phyloP scores from a whole-genome alignment of 2,113 vertebrate species.

The Saguinus midas region DNA sequence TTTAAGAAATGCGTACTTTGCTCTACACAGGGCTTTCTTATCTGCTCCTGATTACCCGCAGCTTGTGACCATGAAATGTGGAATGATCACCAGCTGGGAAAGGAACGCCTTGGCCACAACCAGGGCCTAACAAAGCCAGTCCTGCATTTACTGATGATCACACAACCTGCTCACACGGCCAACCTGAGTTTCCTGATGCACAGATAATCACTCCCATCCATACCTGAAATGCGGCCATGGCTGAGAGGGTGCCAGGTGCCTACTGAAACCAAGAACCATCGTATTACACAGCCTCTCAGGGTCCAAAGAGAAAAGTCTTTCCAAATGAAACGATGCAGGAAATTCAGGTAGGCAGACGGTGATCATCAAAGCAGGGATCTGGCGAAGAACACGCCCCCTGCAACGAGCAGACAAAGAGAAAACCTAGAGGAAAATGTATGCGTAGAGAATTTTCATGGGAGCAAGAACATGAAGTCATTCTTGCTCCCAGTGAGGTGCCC shows the following conservation, averaged over 20 bases:
- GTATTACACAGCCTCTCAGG: neutral
- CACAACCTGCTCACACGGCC: neutral
- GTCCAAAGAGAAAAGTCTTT: constrained; percentile 5
- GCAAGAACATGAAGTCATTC: neutral
- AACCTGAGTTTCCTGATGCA: neutral
- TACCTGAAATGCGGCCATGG: neutral
- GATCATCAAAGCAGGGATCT: neutral
- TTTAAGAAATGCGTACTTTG: constrained; percentile 44
- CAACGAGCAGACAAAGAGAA: neutral
- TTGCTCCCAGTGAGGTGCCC: neutral
- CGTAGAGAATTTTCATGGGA: neutral
- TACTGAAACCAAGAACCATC: neutral
- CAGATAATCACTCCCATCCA: neutral
- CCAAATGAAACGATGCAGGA: neutral
- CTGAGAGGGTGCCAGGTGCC: neutral
- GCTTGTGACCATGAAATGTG: constrained; percentile 29
- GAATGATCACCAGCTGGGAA: constrained; percentile 38
- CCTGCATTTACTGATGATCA: neutral
- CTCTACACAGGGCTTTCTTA: constrained; percentile 60
- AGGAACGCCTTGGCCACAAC: constrained; percentile 16
- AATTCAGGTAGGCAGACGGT: neutral
- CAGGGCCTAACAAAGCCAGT: neutral
- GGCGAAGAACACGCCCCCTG: neutral
- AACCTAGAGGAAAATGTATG: neutral
- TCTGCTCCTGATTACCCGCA: constrained; percentile 41